Conservation (phyloP, 1,140 invertebrate genomes). For the Drosophila nigromelanica region DNA sequence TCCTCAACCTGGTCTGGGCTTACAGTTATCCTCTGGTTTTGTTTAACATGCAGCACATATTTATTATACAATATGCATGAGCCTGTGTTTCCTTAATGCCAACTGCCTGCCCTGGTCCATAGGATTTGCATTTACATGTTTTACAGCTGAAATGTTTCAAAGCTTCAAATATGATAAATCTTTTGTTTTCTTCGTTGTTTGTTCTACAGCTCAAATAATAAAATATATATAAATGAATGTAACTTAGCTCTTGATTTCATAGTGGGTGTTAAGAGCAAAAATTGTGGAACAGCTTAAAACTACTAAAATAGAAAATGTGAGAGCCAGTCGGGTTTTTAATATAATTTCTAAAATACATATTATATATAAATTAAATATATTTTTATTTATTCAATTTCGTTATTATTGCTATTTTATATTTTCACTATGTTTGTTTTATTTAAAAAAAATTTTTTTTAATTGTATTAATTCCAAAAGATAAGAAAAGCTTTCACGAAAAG, state of each 20-base stretch:
- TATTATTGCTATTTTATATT: no score
- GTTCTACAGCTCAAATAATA: neutral
- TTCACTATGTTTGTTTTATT: no score
- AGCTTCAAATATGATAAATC: constrained; percentile 36
- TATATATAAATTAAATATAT: neutral
- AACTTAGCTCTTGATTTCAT: neutral
- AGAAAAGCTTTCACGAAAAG: no score
- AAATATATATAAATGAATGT: neutral
- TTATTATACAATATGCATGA: constrained; percentile 76
- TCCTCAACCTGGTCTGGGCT: constrained; percentile 22
- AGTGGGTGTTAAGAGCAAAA: neutral
- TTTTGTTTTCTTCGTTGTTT: constrained; percentile 7
- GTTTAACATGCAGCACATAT: constrained; percentile 51
- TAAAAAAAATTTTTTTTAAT: no score
- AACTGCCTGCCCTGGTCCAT: constrained; percentile 20
- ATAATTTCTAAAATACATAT: neutral
- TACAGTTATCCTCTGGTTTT: constrained; percentile 39
- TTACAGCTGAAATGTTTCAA: constrained; percentile 4
- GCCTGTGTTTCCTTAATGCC: constrained; percentile 32
- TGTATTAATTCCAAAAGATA: no score
- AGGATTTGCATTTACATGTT: constrained; percentile 27
- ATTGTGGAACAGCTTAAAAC: neutral
- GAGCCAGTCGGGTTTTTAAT: no score
- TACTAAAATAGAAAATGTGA: no score
- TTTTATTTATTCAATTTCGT: no score